These are phyloP conservation scores for Prunella strophiata DNA, from an alignment of 2,797 vertebrate genomes.

Conservation along the genomic window DNA sequence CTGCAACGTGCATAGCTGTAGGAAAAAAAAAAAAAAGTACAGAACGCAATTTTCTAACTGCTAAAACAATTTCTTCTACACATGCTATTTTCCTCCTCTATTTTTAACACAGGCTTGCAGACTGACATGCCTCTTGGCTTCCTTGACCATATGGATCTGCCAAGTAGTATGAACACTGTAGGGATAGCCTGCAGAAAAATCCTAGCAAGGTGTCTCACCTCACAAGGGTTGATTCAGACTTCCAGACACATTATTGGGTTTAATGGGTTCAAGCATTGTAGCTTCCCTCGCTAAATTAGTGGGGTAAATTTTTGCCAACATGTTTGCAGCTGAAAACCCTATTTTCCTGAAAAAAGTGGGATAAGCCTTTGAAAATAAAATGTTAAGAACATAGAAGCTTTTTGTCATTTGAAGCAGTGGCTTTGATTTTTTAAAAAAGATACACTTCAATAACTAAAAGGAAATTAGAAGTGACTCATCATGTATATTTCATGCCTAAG, in stretches of 20 bases:
- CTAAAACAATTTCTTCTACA: neutral
- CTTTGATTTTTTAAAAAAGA: neutral
- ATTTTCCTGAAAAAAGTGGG: neutral
- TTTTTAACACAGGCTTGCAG: neutral
- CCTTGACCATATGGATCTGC: slow-evolving; percentile 27
- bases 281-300: neutral
- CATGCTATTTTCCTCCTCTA: neutral
- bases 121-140: slow-evolving; percentile 6
- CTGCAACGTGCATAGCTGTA: neutral
- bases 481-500: neutral
- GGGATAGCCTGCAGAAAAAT: slow-evolving; percentile 44
- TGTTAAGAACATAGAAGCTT: neutral
- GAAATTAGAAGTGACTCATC: neutral
- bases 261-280: neutral
- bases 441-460: neutral
- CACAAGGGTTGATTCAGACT: neutral
- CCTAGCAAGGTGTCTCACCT: neutral
- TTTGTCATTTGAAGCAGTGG: neutral
- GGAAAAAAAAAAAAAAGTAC: neutral
- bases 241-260: neutral
- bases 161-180: neutral
- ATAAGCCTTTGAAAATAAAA: neutral
- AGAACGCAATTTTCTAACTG: neutral
- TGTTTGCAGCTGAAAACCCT: neutral
- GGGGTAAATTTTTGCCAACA: neutral